Conservation (phyloP, 2,113 vertebrate genomes). For the Crotalus helleri region DNA sequence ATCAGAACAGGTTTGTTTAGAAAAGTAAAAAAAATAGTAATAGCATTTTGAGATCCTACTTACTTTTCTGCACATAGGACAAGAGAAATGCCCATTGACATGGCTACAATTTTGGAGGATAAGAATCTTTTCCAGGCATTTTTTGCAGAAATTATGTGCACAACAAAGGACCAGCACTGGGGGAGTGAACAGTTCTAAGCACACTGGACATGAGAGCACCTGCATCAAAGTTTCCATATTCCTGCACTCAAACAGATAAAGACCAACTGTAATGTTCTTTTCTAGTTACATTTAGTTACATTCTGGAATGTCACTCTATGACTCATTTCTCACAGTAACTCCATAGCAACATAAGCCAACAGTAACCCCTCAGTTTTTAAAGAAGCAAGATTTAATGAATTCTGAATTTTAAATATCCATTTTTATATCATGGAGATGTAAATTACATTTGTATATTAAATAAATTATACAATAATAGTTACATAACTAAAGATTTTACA, state of each 20-base stretch:
- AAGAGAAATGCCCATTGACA: not conserved
- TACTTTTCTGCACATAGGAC: slow-evolving; percentile 51
- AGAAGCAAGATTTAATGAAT: not conserved
- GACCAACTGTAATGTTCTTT: not conserved
- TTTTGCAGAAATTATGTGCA: slow-evolving; percentile 52
- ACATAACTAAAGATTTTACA: not conserved
- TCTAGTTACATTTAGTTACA: not conserved
- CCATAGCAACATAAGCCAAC: slow-evolving; percentile 1
- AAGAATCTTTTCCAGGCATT: slow-evolving; percentile 47
- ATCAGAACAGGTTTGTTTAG: not conserved
- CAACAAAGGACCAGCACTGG: slow-evolving; percentile 45
- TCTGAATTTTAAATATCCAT: not conserved
- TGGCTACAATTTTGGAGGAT: slow-evolving; percentile 26
- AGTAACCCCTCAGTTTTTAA: not conserved
- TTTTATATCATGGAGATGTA: not conserved
- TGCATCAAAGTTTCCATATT: slow-evolving; percentile 22
- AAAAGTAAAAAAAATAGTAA: not conserved
- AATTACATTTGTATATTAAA: not conserved
- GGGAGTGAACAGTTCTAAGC: slow-evolving; percentile 35
- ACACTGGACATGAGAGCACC: slow-evolving; percentile 21
- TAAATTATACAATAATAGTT: not conserved
- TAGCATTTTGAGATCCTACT: not conserved
- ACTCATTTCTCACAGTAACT: not conserved
- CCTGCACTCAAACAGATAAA: not conserved
- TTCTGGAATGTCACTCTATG: slow-evolving; percentile 22